Conservation (phyloP, 2,888 invertebrate genomes). For the Linnaemya tessellans region DNA sequence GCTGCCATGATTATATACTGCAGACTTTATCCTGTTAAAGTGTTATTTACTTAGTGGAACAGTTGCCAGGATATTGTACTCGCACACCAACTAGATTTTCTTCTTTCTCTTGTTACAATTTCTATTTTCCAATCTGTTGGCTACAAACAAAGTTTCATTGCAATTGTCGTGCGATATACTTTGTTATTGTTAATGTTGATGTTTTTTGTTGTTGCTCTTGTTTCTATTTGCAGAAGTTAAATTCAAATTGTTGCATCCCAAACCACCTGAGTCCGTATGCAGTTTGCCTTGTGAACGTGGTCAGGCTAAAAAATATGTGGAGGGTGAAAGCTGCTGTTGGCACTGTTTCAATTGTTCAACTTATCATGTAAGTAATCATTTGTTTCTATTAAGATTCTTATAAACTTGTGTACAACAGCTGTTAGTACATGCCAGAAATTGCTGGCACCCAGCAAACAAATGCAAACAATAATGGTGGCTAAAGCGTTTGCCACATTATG, state of each 20-base stretch:
- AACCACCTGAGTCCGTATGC: slow-evolving; percentile 95
- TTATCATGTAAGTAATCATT: slow-evolving; percentile 87
- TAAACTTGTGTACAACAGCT: not conserved
- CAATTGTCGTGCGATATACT: slow-evolving; percentile 41
- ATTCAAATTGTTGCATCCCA: slow-evolving; percentile 90
- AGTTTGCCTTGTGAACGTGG: slow-evolving; percentile 94
- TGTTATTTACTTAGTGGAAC: slow-evolving; percentile 18
- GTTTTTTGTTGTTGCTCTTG: slow-evolving; percentile 13
- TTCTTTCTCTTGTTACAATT: not conserved
- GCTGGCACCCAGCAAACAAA: not conserved
- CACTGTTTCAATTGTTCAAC: slow-evolving; percentile 95
- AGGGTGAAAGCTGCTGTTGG: slow-evolving; percentile 97
- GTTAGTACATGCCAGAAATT: not conserved
- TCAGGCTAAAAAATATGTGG: slow-evolving; percentile 95
- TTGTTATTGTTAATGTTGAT: slow-evolving; percentile 25
- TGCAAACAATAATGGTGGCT: not conserved
- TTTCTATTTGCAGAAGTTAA: slow-evolving; percentile 87
- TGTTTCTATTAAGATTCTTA: slow-evolving; percentile 6
- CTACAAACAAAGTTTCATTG: slow-evolving; percentile 33
- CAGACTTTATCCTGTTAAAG: slow-evolving; percentile 3
- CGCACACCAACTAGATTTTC: slow-evolving; percentile 7
- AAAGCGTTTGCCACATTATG: not conserved
- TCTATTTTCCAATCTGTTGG: slow-evolving; percentile 49
- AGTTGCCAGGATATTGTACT: slow-evolving; percentile 35
- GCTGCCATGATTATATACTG: not conserved